Evolutionary conservation across 2,888 invertebrate species (phyloP).

Genomic region (Drosophila meridiana): DNA sequence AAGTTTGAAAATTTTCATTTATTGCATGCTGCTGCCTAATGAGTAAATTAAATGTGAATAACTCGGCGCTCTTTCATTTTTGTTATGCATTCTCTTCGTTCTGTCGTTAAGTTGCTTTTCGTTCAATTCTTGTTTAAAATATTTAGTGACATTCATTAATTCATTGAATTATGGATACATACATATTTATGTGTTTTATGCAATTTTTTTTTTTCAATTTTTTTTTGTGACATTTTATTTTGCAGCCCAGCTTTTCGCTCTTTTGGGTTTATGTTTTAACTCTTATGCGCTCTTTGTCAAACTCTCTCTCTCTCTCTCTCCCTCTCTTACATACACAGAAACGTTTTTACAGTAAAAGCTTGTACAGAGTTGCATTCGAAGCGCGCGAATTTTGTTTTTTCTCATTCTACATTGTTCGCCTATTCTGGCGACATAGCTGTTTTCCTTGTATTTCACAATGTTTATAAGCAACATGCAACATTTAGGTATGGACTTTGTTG

Average conservation of each 20-base stretch:
- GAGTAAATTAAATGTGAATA: constrained; percentile 1
- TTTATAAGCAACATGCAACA: too few species aligned
- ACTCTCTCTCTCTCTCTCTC: background rate
- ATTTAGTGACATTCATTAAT: constrained; percentile 16
- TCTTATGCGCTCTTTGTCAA: constrained; percentile 15
- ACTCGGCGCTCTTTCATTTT: constrained; percentile 57
- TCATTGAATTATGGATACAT: constrained; percentile 14
- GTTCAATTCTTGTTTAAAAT: background rate
- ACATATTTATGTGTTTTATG: constrained; percentile 31
- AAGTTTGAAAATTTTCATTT: constrained; percentile 11
- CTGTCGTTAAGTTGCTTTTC: constrained; percentile 46
- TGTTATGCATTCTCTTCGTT: constrained; percentile 38
- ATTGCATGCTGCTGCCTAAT: constrained; percentile 17
- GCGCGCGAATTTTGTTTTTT: constrained; percentile 21
- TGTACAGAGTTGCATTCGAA: constrained; percentile 66
- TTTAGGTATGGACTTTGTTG: too few species aligned
- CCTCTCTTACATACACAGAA: background rate
- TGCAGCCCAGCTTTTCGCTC: constrained; percentile 1
- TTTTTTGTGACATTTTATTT: constrained; percentile 31
- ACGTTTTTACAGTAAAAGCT: constrained; percentile 44
- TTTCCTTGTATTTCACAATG: too few species aligned
- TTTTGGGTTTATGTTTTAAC: constrained; percentile 13
- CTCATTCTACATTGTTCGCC: too few species aligned
- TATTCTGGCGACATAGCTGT: too few species aligned
- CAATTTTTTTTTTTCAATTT: constrained; percentile 23